A percentile compares a stretch with the other conserved stretches of the same genome.
phyloP scores from a whole-genome alignment of 2,797 vertebrate species.

The Poeciliopsis paucimaculata region DNA sequence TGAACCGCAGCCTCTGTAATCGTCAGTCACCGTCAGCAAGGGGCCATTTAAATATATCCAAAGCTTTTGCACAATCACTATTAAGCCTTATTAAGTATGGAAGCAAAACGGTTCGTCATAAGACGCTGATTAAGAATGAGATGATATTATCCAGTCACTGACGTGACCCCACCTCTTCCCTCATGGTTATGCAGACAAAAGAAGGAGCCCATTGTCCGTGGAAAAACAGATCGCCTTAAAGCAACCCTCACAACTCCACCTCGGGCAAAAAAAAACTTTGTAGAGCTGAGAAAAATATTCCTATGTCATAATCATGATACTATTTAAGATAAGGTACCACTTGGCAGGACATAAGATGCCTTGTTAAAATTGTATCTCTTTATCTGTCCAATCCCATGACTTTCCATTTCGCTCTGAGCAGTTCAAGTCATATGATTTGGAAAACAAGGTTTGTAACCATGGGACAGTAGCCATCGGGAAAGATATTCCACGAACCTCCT shows the following conservation, averaged over 20 bases:
- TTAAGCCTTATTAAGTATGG: no score
- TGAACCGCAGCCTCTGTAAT: not conserved
- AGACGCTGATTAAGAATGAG: not conserved
- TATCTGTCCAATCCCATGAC: slow-evolving; percentile 63
- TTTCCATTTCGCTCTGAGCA: slow-evolving; percentile 41
- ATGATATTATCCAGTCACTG: not conserved
- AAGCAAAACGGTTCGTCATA: no score
- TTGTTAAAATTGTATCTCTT: slow-evolving; percentile 37
- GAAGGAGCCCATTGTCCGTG: not conserved
- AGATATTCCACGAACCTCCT: slow-evolving; percentile 20
- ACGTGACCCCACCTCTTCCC: not conserved
- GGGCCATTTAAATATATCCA: not conserved
- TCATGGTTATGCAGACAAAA: slow-evolving; percentile 1
- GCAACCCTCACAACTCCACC: not conserved
- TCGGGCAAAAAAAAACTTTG: not conserved
- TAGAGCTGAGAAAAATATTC: slow-evolving; percentile 7
- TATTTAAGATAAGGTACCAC: slow-evolving; percentile 13
- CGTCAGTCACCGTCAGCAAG: not conserved
- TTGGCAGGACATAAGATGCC: slow-evolving; percentile 29
- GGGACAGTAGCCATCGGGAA: slow-evolving; percentile 31
- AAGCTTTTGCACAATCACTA: not conserved
- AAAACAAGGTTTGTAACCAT: slow-evolving; percentile 65
- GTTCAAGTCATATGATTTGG: slow-evolving; percentile 63
- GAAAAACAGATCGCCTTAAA: not conserved
- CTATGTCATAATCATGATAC: not conserved